Evolutionary conservation across 1,140 invertebrate genomes (phyloP).

Genomic region (Protaetia brevitarsis): DNA sequence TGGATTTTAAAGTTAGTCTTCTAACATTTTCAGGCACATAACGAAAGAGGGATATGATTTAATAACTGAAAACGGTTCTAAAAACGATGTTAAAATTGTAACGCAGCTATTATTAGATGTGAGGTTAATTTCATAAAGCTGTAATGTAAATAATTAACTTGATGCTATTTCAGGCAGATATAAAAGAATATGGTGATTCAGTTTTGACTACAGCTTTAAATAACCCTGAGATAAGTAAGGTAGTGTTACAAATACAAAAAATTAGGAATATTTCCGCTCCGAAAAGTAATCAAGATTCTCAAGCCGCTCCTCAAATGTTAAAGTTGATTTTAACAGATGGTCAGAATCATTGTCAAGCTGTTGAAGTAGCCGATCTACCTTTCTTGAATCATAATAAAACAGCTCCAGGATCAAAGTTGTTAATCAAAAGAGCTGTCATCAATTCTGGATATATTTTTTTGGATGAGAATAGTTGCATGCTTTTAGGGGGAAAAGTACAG

Average conservation of each 20-base stretch:
- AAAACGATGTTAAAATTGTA: conserved; percentile 60
- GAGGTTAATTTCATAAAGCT: conserved; percentile 48
- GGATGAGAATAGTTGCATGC: conserved; percentile 59
- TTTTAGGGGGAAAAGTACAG: conserved; percentile 79
- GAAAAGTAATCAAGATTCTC: conserved; percentile 85
- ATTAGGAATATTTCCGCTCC: conserved; percentile 83
- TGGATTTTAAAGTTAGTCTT: neutral
- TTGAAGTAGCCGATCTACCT: conserved; percentile 68
- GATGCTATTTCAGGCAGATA: conserved; percentile 66
- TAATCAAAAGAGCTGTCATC: conserved; percentile 54
- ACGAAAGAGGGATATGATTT: conserved; percentile 64
- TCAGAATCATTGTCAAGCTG: conserved; percentile 68
- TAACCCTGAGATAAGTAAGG: conserved; percentile 54
- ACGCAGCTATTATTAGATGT: conserved; percentile 71
- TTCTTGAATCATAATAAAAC: conserved; percentile 66
- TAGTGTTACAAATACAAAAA: conserved; percentile 83
- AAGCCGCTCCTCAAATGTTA: conserved; percentile 74
- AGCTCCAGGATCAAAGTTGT: conserved; percentile 73
- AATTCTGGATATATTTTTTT: conserved; percentile 69
- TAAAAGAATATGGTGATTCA: conserved; percentile 70
- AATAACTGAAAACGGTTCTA: conserved; percentile 63
- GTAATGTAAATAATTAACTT: conserved; percentile 21
- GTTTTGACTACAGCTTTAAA: conserved; percentile 57
- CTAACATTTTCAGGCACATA: conserved; percentile 58
- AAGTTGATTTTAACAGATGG: conserved; percentile 84